Percentiles rank a stretch among this genome's conserved stretches.
These are phyloP conservation scores for Zygothrica quintamaculata DNA, from an alignment of 2,888 invertebrate genomes.

Conservation along the genomic window DNA sequence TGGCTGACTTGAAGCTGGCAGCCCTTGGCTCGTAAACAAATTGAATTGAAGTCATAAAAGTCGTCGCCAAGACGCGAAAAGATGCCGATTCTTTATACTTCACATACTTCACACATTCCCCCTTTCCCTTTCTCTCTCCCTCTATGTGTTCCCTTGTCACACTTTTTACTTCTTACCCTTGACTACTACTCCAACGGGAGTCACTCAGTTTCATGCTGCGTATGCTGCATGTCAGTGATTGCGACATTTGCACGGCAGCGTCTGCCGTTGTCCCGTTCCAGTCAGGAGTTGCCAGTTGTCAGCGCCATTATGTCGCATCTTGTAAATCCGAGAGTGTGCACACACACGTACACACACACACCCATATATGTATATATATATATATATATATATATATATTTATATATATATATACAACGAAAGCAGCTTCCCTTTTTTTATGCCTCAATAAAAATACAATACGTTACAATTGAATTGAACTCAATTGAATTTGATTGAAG, in stretches of 20 bases:
- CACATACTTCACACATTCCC: not conserved
- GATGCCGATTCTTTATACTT: constrained; percentile 42
- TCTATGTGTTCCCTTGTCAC: not conserved
- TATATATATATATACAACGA: constrained; percentile 5
- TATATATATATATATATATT: constrained; percentile 37
- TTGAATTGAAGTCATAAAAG: constrained; percentile 80
- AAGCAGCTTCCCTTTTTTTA: constrained; percentile 67
- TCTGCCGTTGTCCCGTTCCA: constrained; percentile 26
- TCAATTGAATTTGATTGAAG: constrained; percentile 81
- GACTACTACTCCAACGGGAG: not conserved
- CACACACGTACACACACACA: constrained; percentile 18
- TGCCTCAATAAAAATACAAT: constrained; percentile 80
- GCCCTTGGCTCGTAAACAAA: constrained; percentile 76
- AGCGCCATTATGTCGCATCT: constrained; percentile 78
- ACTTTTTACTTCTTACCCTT: not conserved
- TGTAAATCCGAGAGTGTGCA: constrained; percentile 63
- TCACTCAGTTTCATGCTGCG: constrained; percentile 26
- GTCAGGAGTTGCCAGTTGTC: constrained; percentile 68
- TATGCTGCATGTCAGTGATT: constrained; percentile 78
- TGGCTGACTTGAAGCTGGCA: constrained; percentile 13
- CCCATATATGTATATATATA: no score
- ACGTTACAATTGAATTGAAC: constrained; percentile 80
- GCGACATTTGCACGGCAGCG: constrained; percentile 56
- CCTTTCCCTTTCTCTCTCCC: not conserved
- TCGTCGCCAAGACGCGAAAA: constrained; percentile 67